Evolutionary conservation across 1,140 invertebrate genomes (phyloP).

Genomic region (Procambarus virginalis): DNA sequence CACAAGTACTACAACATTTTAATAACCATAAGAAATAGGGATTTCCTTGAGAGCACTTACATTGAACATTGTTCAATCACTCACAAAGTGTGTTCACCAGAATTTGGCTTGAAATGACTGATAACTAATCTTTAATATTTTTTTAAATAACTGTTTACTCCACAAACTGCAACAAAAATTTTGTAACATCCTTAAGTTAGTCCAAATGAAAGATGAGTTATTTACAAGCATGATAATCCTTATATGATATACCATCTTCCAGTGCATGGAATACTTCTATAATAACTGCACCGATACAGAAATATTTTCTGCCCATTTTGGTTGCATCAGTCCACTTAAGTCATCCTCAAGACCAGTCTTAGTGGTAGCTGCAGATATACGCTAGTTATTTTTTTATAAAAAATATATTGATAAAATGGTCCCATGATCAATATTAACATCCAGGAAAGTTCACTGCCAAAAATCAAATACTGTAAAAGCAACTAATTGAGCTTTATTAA

Average conservation of each 20-base stretch:
- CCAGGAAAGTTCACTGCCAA: background rate
- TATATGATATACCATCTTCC: constrained; percentile 27
- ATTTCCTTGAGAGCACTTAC: constrained; percentile 10
- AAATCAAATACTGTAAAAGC: background rate
- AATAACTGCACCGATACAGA: constrained; percentile 33
- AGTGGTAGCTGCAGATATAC: background rate
- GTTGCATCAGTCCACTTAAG: constrained; percentile 1
- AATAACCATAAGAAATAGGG: constrained; percentile 8
- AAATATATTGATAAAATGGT: constrained; percentile 5
- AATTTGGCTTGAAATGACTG: background rate
- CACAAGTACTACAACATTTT: constrained; percentile 13
- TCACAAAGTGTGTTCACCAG: background rate
- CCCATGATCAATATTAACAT: background rate
- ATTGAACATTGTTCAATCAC: constrained; percentile 8
- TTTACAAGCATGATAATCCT: constrained; percentile 50
- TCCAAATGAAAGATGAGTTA: constrained; percentile 54
- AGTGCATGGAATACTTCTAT: constrained; percentile 34
- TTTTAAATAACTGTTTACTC: background rate
- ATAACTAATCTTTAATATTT: background rate
- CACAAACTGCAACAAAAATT: constrained; percentile 19
- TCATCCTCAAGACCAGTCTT: constrained; percentile 3
- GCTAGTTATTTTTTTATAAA: constrained; percentile 5
- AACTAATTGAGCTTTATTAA: background rate
- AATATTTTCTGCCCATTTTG: constrained; percentile 1
- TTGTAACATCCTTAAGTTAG: constrained; percentile 39